These are phyloP conservation scores for Lymantria dispar DNA, from an alignment of 2,888 invertebrate species.

Conservation along the genomic window DNA sequence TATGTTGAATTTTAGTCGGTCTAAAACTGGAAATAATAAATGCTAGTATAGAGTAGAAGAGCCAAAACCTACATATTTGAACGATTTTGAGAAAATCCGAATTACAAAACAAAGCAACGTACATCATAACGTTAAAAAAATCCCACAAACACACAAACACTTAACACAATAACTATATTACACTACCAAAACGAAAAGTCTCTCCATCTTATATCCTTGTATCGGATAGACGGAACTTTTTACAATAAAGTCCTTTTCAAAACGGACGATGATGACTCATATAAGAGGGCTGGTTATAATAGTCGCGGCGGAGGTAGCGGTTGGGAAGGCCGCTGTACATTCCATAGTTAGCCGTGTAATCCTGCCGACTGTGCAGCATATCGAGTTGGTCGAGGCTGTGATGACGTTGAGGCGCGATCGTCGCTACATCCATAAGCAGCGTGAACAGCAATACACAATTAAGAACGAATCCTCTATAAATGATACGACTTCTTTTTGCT, in stretches of 20 bases:
- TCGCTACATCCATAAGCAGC: constrained; percentile 59
- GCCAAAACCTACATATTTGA: no score
- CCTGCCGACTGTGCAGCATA: constrained; percentile 68
- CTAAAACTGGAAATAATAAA: no score
- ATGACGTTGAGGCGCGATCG: constrained; percentile 63
- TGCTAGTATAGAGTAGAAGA: no score
- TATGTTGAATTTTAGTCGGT: no score
- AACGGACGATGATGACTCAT: constrained; percentile 75
- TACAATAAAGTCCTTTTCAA: constrained; percentile 79
- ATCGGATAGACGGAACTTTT: constrained; percentile 76
- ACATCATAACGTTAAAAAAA: constrained; percentile 3
- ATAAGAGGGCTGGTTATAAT: constrained; percentile 64
- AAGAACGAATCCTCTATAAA: not conserved
- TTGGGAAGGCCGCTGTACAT: constrained; percentile 48
- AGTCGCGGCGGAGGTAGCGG: constrained; percentile 63
- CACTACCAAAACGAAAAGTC: constrained; percentile 57
- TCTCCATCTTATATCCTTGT: constrained; percentile 65
- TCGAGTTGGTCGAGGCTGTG: constrained; percentile 77
- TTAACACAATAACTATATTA: constrained; percentile 43
- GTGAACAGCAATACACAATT: constrained; percentile 47
- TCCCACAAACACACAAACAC: constrained; percentile 41
- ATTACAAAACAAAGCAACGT: no score
- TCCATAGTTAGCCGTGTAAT: constrained; percentile 60
- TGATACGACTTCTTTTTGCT: not conserved
- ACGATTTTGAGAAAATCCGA: no score